Evolutionary conservation across 2,797 vertebrate species (phyloP).

Genomic region (Gobio occitaniae): DNA sequence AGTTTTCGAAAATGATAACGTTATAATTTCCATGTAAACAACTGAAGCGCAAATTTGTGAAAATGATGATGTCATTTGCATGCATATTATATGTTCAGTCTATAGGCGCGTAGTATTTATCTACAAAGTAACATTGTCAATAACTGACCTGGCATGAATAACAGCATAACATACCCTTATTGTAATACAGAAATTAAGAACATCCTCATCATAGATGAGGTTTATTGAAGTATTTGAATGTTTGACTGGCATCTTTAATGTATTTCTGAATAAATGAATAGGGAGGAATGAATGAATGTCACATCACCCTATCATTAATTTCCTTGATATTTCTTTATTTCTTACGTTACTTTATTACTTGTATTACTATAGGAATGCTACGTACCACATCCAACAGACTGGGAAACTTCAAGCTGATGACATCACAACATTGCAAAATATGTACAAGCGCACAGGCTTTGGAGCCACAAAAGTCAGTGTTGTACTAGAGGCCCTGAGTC

Average conservation of each 20-base stretch:
- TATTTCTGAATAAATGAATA: neutral
- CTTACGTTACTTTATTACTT: neutral
- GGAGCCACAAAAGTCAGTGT: slow-evolving; percentile 14
- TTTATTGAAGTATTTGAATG: neutral
- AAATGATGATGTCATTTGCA: neutral
- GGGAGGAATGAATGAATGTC: neutral
- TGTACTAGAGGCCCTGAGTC: slow-evolving; percentile 45
- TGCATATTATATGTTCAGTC: neutral
- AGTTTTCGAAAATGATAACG: neutral
- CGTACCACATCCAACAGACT: slow-evolving; percentile 5
- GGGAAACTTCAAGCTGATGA: slow-evolving; percentile 46
- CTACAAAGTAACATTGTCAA: neutral
- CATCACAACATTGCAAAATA: slow-evolving; percentile 31
- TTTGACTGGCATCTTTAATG: neutral
- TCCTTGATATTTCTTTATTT: neutral
- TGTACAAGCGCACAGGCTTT: slow-evolving; percentile 14
- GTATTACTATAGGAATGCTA: slow-evolving; percentile 1
- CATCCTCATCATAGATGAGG: neutral
- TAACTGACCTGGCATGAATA: neutral
- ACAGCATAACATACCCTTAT: neutral
- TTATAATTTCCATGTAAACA: neutral
- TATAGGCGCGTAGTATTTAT: neutral
- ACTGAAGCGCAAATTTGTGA: neutral
- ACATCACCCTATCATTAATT: neutral
- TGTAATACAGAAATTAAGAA: neutral